phyloP scores from a whole-genome alignment of 2,888 invertebrate species.

The Drosophila niveifrons region DNA sequence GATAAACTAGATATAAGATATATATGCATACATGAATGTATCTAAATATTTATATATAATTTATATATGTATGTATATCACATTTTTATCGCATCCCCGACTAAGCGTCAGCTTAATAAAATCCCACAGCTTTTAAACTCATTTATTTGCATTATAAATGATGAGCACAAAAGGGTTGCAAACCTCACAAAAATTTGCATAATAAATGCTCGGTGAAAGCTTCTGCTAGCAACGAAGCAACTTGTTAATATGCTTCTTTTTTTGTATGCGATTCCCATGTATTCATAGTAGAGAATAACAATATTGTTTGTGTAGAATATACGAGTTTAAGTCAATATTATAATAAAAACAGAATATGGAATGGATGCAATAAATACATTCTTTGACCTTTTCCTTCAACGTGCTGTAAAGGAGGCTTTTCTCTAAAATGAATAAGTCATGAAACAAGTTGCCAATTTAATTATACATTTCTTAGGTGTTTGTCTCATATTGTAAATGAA shows the following conservation, averaged over 20 bases:
- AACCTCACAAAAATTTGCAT: slow-evolving; percentile 57
- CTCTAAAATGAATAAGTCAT: slow-evolving; percentile 28
- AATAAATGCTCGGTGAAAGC: slow-evolving; percentile 53
- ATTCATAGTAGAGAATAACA: neutral
- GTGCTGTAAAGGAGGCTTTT: slow-evolving; percentile 4
- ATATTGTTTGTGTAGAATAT: neutral
- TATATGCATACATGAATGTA: slow-evolving; percentile 3
- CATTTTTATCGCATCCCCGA: slow-evolving; percentile 2
- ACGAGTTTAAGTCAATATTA: neutral
- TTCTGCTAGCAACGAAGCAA: neutral
- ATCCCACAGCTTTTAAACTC: slow-evolving; percentile 25
- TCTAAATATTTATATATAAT: neutral
- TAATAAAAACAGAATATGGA: neutral
- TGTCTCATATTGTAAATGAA: slow-evolving; percentile 29
- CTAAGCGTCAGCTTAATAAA: slow-evolving; percentile 18
- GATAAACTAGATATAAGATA: slow-evolving; percentile 18
- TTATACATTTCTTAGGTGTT: slow-evolving; percentile 13
- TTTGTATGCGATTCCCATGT: neutral
- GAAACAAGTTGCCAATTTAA: slow-evolving; percentile 51
- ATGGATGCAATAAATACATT: neutral
- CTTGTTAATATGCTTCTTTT: slow-evolving; percentile 3
- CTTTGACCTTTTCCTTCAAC: neutral
- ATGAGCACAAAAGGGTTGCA: slow-evolving; percentile 34
- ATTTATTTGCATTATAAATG: slow-evolving; percentile 50
- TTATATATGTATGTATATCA: neutral